Evolutionary conservation across 2,888 invertebrate species (phyloP), one percentile per base, ranked within the genome.

Genomic region (Himalopsyche japonica): DNA sequence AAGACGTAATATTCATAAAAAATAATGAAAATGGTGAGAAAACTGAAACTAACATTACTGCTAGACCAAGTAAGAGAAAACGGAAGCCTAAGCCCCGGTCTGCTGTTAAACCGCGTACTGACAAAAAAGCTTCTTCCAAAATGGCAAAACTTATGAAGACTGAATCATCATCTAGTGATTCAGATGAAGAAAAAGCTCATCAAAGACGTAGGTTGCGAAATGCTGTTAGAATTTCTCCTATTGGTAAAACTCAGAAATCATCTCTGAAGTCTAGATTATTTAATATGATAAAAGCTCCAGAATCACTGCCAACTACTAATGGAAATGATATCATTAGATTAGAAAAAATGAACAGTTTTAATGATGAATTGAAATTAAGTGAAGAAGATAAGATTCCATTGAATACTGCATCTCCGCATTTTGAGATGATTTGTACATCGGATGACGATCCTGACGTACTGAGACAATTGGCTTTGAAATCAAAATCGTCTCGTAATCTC

Each of bases 361-460:
- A 24, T 30, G 77, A 48, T 81, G 43, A 49, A 78, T 34, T n/a
- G n/a, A 84, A 49, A 77, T 32, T 47, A 64, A 20, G 18, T 43
- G 76, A 64, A 27, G 12, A 37, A 76, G n/a, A 27, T 15, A 76
- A 70, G 15, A 30, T 43, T 12, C 37, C 47, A 43, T 12, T 24
- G 32, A n/a, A 24, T 32, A 24, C 37, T n/a, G 20, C 80, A 30
- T 70, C 2, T 7, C 27, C 27, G 30, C 70, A 7, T 12, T 70
- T 12, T 15, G 12, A 70, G 27, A 34, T 10, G 12, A 3, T 57
- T 57, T 81, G 76, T 86, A 90, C 90, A 89, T 92, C 92, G 79
- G 93, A 93, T 88, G 92, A 92, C 87, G 92, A 93, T 87, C 88
- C 92, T 86, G 92, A 92, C 88, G 85, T 90, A 86, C 89, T 92